Evolutionary conservation across 1,140 invertebrate species (phyloP).

Genomic region (Eueides isabella): DNA sequence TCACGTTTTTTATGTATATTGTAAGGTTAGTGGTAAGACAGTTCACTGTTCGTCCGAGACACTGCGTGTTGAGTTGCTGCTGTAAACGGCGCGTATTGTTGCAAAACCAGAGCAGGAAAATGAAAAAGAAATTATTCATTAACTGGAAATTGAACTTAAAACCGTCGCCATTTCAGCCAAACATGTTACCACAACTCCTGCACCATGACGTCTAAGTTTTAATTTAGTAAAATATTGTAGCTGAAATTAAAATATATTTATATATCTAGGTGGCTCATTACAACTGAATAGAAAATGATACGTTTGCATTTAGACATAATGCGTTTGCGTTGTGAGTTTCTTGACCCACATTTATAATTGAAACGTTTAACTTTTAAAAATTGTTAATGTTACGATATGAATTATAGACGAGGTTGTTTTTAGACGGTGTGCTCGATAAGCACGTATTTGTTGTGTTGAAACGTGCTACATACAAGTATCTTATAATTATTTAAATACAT

Average conservation of each 20-base stretch:
- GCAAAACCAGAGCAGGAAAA: too few relatives aligned
- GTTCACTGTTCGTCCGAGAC: too few relatives aligned
- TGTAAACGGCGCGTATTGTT: too few relatives aligned
- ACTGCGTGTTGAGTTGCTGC: too few relatives aligned
- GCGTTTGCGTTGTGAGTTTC: constrained; percentile 35
- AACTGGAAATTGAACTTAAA: too few relatives aligned
- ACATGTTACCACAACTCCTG: too few relatives aligned
- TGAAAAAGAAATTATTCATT: too few relatives aligned
- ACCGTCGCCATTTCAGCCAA: too few relatives aligned
- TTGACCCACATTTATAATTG: constrained; percentile 51
- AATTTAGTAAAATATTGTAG: too few relatives aligned
- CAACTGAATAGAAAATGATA: neutral
- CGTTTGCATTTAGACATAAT: constrained; percentile 20
- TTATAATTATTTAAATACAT: neutral
- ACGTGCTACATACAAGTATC: constrained; percentile 8
- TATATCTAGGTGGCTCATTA: neutral
- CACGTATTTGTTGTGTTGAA: constrained; percentile 21
- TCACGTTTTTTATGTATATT: too few relatives aligned
- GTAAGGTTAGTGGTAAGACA: too few relatives aligned
- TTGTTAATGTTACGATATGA: constrained; percentile 43
- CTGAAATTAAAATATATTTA: neutral
- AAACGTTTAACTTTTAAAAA: constrained; percentile 42
- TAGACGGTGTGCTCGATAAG: constrained; percentile 33
- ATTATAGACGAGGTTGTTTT: constrained; percentile 36
- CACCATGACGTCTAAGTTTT: too few relatives aligned